Base-by-base conservation (phyloP, 1,140 invertebrate species). In the Scaptomyza graminum region DNA sequence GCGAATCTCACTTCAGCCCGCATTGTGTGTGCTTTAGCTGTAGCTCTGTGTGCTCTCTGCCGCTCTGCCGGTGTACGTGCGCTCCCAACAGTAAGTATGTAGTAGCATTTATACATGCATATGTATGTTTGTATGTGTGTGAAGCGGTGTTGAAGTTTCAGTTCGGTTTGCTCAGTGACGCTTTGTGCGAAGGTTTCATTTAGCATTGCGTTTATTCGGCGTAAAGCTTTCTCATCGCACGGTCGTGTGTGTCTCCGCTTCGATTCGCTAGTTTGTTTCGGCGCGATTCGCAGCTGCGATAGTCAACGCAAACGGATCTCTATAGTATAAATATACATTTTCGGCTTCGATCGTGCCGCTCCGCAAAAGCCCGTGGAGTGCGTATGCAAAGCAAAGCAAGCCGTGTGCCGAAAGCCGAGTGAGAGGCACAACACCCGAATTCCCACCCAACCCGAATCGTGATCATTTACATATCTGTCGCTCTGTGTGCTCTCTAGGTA, bases 221-320 rank as follows among this genome's bases (percentile, higher is more conserved):
- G 37, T 67, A 63, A 49, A 75, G 82, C 75, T 81, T 67, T 88
- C 37, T 56, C 62, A 71, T 69, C 74, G 82, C 57, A 79, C 83
- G 82, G 82, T 88, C 82, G 82, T 63, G 78, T 72, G 50, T 80
- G 60, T 59, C 52, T 50, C 18, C 52, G 57, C 12, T 56, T 18
- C 61, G 62, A 50, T 59, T 60, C 49, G 78, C 64, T 55, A 69
- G 68, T 61, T 59, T 51, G 51, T 67, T 54, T 52, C 55, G 62
- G 7, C 66, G 66, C 59, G 59, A 41, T 55, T 49, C 66, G 50
- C 57, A 69, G 59, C 65, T 62, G 59, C 44, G 59, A 46, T 37
- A 59, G 41, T 61, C 57, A 44, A 46, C 37, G 25, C 13, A 25
- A 43, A 46, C 15, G 55, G 28, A 31, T 31, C 28, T 31, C 28